Evolutionary conservation across 2,113 vertebrate genomes (phyloP).

Genomic region (Struthidea cinerea): DNA sequence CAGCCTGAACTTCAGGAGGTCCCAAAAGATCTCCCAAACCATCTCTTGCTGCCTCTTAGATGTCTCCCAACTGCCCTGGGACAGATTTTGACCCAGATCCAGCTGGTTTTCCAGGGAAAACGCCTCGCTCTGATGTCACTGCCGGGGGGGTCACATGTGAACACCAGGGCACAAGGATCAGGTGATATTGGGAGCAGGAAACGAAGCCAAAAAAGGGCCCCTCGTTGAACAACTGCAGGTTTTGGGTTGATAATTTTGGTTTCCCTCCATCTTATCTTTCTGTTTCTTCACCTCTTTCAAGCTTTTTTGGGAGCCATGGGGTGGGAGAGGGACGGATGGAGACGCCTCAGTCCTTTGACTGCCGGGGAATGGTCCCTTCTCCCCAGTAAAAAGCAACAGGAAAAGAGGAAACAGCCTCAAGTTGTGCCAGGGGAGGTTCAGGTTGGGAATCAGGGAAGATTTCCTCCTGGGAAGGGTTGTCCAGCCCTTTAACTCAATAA

Average conservation of each 20-base stretch:
- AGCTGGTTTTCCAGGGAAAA: background rate
- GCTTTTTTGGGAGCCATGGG: background rate
- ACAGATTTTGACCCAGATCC: background rate
- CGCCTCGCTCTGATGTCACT: background rate
- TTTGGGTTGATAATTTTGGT: background rate
- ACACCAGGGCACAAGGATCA: background rate
- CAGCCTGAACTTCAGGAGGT: background rate
- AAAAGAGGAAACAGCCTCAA: rapidly evolving
- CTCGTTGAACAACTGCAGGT: rapidly evolving
- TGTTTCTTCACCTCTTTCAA: background rate
- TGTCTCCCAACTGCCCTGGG: background rate
- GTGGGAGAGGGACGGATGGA: background rate
- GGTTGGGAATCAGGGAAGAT: background rate
- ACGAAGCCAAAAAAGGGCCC: background rate
- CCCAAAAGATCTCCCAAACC: background rate
- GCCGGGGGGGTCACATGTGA: rapidly evolving
- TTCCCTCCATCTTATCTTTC: background rate
- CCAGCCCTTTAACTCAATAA: background rate
- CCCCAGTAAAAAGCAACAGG: background rate
- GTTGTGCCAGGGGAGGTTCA: background rate
- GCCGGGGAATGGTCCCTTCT: too few species aligned
- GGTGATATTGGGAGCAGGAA: background rate
- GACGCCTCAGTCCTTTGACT: background rate
- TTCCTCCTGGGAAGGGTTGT: background rate
- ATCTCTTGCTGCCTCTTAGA: background rate